Evolutionary conservation across 2,797 vertebrate species (phyloP).

Genomic region (Melanotaenia nigrans): DNA sequence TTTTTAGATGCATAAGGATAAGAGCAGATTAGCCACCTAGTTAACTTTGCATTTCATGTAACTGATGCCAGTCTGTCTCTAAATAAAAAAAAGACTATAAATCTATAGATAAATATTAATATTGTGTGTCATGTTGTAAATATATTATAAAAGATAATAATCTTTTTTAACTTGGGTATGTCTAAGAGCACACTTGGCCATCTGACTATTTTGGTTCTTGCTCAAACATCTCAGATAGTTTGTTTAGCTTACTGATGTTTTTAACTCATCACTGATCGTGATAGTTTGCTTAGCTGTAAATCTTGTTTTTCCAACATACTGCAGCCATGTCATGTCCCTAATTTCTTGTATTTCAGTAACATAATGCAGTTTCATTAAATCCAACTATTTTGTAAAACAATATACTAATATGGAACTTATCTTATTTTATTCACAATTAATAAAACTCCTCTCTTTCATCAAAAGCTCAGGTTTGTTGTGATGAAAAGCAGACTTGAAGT

Average conservation of each 20-base stretch:
- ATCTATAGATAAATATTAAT: not conserved
- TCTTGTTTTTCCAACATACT: not conserved
- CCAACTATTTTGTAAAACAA: not conserved
- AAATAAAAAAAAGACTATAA: not conserved
- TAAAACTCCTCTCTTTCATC: constrained; percentile 19
- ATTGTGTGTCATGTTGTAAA: not conserved
- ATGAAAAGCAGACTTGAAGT: constrained; percentile 13
- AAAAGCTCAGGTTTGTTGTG: constrained; percentile 19
- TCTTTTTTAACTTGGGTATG: not conserved
- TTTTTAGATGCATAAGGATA: not conserved
- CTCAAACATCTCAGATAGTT: not conserved
- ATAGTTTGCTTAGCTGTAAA: not conserved
- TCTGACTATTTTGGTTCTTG: too few relatives aligned
- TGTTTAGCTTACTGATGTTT: not conserved
- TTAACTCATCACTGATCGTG: not conserved
- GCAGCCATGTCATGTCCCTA: not conserved
- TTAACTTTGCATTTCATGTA: not conserved
- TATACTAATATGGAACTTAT: not conserved
- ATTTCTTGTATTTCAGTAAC: not conserved
- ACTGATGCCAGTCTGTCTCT: not conserved
- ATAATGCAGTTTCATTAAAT: not conserved
- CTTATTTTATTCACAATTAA: not conserved
- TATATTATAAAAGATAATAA: not conserved
- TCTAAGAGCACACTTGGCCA: not conserved
- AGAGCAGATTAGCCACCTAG: not conserved